These are phyloP conservation scores for Nothobranchius furzeri DNA, from an alignment of 2,113 vertebrate genomes.

Conservation along the genomic window DNA sequence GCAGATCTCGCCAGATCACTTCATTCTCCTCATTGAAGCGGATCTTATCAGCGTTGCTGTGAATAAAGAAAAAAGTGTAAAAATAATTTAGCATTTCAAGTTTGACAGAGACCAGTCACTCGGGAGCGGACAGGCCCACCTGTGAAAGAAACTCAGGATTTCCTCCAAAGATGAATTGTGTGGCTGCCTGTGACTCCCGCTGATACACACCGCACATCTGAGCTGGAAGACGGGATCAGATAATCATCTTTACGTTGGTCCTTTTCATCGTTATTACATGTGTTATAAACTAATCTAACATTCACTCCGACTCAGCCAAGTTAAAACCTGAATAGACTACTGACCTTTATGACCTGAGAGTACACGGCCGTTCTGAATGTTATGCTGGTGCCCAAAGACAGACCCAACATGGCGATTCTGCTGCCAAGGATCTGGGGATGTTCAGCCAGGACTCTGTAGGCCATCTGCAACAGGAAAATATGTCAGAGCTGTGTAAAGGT, in stretches of 20 bases:
- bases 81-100: neutral
- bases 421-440: slow-evolving; percentile 61
- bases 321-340: neutral
- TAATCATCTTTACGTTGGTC: no score
- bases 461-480: slow-evolving; percentile 32
- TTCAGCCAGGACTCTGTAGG: slow-evolving; percentile 52
- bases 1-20: slow-evolving; percentile 60
- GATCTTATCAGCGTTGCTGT: slow-evolving; percentile 56
- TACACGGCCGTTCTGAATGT: slow-evolving; percentile 51
- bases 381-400: slow-evolving; percentile 51
- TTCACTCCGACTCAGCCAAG: no score
- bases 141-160: accelerated
- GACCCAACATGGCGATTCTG: slow-evolving; percentile 61
- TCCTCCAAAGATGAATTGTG: slow-evolving; percentile 19
- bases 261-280: no score
- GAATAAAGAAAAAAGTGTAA: neutral
- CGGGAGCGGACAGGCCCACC: slow-evolving; percentile 29
- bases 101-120: neutral
- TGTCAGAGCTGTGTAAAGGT: neutral
- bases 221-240: slow-evolving; percentile 38
- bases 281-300: no score
- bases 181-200: slow-evolving; percentile 56
- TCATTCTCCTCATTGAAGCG: slow-evolving; percentile 55
- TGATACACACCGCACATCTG: slow-evolving; percentile 51
- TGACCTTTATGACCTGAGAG: slow-evolving; percentile 53